Evolutionary conservation across 1,140 invertebrate species (phyloP).

Genomic region (Belonocnema kinseyi): DNA sequence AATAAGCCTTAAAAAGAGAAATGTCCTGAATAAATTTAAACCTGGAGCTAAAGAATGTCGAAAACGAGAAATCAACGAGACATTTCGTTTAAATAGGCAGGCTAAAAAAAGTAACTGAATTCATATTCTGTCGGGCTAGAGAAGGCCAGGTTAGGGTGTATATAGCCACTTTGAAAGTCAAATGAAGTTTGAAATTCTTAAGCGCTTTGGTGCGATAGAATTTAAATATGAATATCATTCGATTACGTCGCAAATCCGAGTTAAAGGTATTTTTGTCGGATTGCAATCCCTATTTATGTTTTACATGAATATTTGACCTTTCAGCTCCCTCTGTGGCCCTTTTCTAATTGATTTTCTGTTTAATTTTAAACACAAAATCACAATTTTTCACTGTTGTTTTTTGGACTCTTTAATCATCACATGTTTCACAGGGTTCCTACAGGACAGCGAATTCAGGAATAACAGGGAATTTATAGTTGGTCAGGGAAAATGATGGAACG

Average conservation of each 20-base stretch:
- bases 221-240: slow-evolving; percentile 59
- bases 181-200: slow-evolving; percentile 55
- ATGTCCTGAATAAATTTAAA: neutral
- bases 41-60: neutral
- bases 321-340: neutral
- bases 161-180: slow-evolving; percentile 53
- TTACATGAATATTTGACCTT: slow-evolving; percentile 27
- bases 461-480: too few species aligned
- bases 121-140: slow-evolving; percentile 20
- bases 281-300: slow-evolving; percentile 14
- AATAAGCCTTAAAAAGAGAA: neutral
- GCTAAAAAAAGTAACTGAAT: slow-evolving; percentile 20
- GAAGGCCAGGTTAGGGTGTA: neutral
- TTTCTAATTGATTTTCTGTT: neutral
- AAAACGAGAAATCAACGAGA: slow-evolving; percentile 11
- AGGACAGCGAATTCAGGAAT: too few species aligned
- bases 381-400: neutral
- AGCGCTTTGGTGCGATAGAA: slow-evolving; percentile 48
- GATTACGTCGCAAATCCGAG: slow-evolving; percentile 44
- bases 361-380: neutral
- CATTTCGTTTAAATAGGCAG: slow-evolving; percentile 12
- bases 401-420: too few species aligned
- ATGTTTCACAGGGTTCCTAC: too few species aligned
- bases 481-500: too few species aligned
- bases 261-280: neutral